Evolutionary conservation across 2,797 vertebrate genomes (phyloP), one percentile per base, ranked within the genome.

Genomic region (Rhinella marina): DNA sequence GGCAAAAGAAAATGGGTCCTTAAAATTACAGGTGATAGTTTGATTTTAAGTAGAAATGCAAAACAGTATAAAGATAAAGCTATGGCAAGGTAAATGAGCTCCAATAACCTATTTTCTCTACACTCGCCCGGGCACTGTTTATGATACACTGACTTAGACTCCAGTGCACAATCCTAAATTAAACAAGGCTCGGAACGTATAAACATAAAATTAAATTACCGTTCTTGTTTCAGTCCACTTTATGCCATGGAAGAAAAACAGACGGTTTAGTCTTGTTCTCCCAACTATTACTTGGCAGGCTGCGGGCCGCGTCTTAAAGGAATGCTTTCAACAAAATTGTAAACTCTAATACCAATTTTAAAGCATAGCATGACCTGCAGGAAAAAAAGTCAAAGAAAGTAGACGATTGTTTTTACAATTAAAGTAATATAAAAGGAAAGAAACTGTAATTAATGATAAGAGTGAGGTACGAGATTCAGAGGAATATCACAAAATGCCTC

Each of bases 361-460:
- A 90, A 89, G 84, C 88, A 89, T 81, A 82, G 88, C 80, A 81
- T 76, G 85, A 92, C 89, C 90, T 92, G 90, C 92, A 90, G 92
- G 41, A 41, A 92, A 79, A 87, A 84, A 83, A 89, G 62, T 82
- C 68, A 84, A 62, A 83, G 81, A 86, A 78, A 79, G 81, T n/a
- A 81, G 62, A 80, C 27, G 23, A 21, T 78, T 59, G 27, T 83
- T 93, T 88, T 86, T 90, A 88, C 87, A 90, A 91, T 86, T 91
- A 88, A 90, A 88, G 86, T 85, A 82, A 87, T 90, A 91, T 91
- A 90, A 91, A 92, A 90, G 90, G 85, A 91, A 90, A 92, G 48
- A 27, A 17, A 75, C 13, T 91, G 89, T 89, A 92, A 91, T 93
- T 93, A 92, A 93, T 92, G 92, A 88, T 85, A 91, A 66, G 61